Conservation (phyloP, 2,888 invertebrate genomes). For the Thecocarcelia acutangulata region DNA sequence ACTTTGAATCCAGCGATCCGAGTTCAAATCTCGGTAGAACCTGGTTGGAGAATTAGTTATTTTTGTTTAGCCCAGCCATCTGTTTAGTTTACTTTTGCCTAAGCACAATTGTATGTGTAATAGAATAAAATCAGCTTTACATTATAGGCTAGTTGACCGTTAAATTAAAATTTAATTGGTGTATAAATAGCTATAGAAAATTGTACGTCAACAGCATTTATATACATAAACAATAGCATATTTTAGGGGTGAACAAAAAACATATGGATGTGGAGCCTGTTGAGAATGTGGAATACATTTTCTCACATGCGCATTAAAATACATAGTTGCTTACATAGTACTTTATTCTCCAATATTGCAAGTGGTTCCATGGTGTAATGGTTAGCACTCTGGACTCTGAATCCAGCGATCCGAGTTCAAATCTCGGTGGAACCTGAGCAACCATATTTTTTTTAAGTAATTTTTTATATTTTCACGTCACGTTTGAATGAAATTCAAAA, state of each 20-base stretch:
- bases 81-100: too few relatives aligned
- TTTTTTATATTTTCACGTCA: neutral
- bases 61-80: too few relatives aligned
- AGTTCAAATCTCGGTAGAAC: constrained; percentile 82
- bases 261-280: too few relatives aligned
- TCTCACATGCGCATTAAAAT: constrained; percentile 59
- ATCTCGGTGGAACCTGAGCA: constrained; percentile 78
- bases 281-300: constrained; percentile 22
- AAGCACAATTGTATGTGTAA: too few relatives aligned
- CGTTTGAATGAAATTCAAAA: neutral
- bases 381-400: constrained; percentile 80
- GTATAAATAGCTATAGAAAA: too few relatives aligned
- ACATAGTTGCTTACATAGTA: too few relatives aligned
- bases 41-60: constrained; percentile 66
- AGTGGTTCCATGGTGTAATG: constrained; percentile 79
- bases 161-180: too few relatives aligned
- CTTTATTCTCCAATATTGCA: neutral
- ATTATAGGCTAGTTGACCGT: too few relatives aligned
- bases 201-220: neutral
- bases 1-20: constrained; percentile 81
- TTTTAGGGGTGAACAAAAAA: constrained; percentile 31
- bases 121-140: too few relatives aligned
- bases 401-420: constrained; percentile 80
- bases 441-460: too few relatives aligned
- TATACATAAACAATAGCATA: constrained; percentile 17